Evolutionary conservation across 2,888 invertebrate species (phyloP).

Genomic region (Drosophila bunnanda): DNA sequence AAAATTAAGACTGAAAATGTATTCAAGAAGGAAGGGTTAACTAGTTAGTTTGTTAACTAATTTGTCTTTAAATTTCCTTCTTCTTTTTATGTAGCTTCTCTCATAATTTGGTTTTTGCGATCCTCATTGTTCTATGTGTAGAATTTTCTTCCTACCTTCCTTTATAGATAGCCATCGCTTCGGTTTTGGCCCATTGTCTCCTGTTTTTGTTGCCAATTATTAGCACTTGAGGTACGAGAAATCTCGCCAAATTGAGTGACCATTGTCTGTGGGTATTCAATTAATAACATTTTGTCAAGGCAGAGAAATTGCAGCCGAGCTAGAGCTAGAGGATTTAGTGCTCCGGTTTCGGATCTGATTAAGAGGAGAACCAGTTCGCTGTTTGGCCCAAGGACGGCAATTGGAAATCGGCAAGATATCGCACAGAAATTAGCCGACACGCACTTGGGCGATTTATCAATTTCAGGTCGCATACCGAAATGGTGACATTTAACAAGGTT

Average conservation of each 20-base stretch:
- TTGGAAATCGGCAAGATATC: conserved; percentile 46
- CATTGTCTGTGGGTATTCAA: conserved; percentile 66
- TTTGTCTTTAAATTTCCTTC: too few species aligned
- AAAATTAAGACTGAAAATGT: too few species aligned
- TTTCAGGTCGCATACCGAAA: conserved; percentile 71
- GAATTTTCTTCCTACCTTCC: conserved; percentile 2
- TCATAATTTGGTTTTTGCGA: too few species aligned
- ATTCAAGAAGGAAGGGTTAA: too few species aligned
- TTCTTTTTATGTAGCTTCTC: background rate
- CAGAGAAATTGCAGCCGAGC: conserved; percentile 68
- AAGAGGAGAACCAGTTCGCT: conserved; percentile 53
- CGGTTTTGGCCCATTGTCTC: conserved; percentile 71
- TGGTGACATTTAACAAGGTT: conserved; percentile 78
- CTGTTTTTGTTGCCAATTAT: conserved; percentile 67
- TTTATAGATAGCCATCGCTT: conserved; percentile 77
- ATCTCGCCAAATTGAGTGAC: conserved; percentile 57
- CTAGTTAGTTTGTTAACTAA: too few species aligned
- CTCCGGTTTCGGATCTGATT: conserved; percentile 39
- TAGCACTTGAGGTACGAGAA: conserved; percentile 68
- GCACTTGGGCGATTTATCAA: conserved; percentile 75
- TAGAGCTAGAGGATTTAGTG: conserved; percentile 8
- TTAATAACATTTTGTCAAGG: conserved; percentile 80
- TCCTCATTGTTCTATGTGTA: background rate
- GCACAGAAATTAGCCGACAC: conserved; percentile 63
- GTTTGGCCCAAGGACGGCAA: conserved; percentile 64